Percentiles rank a stretch among this genome's conserved stretches.
These are phyloP conservation scores for Zenarchopterus dispar DNA, from an alignment of 2,797 vertebrate species.

Conservation along the genomic window DNA sequence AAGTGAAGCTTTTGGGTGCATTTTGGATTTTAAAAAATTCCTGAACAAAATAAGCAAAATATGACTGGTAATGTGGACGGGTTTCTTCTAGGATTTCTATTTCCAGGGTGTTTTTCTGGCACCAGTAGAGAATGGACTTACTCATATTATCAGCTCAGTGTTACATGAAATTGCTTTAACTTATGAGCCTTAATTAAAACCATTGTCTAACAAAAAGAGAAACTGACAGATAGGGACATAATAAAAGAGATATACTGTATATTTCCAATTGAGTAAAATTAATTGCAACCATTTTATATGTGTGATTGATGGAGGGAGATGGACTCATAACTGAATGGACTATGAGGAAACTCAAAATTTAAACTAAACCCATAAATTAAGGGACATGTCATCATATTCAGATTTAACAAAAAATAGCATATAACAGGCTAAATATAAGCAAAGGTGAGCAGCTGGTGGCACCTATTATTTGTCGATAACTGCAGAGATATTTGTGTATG, in stretches of 20 bases:
- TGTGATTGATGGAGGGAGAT: background rate
- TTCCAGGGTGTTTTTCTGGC: slow-evolving; percentile 44
- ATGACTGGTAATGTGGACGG: slow-evolving; percentile 61
- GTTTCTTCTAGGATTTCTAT: slow-evolving; percentile 48
- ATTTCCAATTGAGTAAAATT: background rate
- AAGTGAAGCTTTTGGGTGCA: slow-evolving; percentile 9
- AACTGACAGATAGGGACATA: background rate
- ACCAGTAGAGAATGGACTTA: slow-evolving; percentile 20
- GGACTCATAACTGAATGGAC: background rate
- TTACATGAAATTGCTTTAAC: slow-evolving; percentile 1
- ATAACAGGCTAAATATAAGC: too few relatives aligned
- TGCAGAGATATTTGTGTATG: background rate
- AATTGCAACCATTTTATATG: slow-evolving; percentile 9
- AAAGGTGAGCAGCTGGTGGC: too few relatives aligned
- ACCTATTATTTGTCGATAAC: too few relatives aligned
- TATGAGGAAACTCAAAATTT: background rate
- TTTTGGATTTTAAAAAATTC: slow-evolving; percentile 45
- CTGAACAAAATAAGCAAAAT: slow-evolving; percentile 37
- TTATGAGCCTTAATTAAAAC: slow-evolving; percentile 10
- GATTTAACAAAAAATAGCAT: too few relatives aligned
- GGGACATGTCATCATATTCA: too few relatives aligned
- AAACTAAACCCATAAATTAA: background rate
- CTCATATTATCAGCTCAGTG: slow-evolving; percentile 11
- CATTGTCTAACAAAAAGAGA: background rate
- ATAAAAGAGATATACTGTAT: background rate